phyloP scores from a whole-genome alignment of 53 echinoderm and acorn worm genomes.

The Temnopleurus reevesii region DNA sequence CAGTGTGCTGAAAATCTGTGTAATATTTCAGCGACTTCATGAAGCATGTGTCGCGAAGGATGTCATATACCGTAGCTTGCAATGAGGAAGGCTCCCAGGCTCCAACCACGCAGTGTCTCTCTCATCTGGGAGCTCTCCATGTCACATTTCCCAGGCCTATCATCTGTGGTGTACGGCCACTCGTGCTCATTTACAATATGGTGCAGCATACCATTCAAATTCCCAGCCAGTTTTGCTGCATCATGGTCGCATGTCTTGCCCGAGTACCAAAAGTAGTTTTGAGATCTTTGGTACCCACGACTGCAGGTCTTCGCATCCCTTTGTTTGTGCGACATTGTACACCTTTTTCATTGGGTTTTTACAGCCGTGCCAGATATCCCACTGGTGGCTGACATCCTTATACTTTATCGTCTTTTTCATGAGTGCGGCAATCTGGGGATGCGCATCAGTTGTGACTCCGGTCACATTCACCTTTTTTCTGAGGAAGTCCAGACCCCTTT shows the following conservation, averaged over 20 bases:
- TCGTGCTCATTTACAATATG: slow-evolving; percentile 62
- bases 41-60: background rate
- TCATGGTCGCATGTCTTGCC: background rate
- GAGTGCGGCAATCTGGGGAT: slow-evolving; percentile 55
- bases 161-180: slow-evolving; percentile 28
- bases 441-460: slow-evolving; percentile 55
- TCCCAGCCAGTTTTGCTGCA: background rate
- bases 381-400: slow-evolving; percentile 27
- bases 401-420: slow-evolving; percentile 52
- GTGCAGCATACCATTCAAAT: slow-evolving; percentile 40
- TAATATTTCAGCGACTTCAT: slow-evolving; percentile 31
- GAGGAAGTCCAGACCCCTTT: slow-evolving; percentile 48
- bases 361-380: slow-evolving; percentile 60
- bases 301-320: slow-evolving; percentile 9
- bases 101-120: slow-evolving; percentile 26
- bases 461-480: slow-evolving; percentile 24
- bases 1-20: slow-evolving; percentile 46
- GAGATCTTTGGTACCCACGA: slow-evolving; percentile 23
- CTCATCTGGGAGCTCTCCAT: slow-evolving; percentile 33
- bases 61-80: background rate
- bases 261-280: slow-evolving; percentile 42
- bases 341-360: slow-evolving; percentile 44
- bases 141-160: slow-evolving; percentile 31
- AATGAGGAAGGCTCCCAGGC: background rate
- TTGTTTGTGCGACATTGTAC: background rate